These are phyloP conservation scores for Spatula clypeata DNA, from an alignment of 2,797 vertebrate species.

Conservation along the genomic window DNA sequence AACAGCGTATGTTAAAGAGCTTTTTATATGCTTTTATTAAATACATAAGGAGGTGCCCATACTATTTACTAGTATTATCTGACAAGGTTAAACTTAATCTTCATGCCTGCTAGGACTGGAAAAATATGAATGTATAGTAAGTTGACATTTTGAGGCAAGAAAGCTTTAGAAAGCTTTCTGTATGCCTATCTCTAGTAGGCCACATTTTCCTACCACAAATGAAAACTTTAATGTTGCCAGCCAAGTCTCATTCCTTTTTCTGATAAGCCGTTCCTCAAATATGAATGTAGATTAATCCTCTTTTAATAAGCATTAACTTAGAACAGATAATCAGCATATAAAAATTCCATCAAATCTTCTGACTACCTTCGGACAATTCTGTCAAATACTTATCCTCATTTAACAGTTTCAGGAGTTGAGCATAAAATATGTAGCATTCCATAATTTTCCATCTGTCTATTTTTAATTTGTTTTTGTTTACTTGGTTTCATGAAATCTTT, in stretches of 20 bases:
- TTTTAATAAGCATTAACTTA: constrained; percentile 92
- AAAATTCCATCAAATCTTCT: constrained; percentile 91
- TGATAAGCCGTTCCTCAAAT: constrained; percentile 91
- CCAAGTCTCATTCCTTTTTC: constrained; percentile 82
- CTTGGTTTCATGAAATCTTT: constrained; percentile 53
- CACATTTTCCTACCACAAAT: constrained; percentile 89
- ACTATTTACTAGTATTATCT: constrained; percentile 73
- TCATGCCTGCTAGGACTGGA: constrained; percentile 49
- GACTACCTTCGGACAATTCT: constrained; percentile 78
- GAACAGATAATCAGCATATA: constrained; percentile 88
- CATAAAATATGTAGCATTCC: constrained; percentile 71
- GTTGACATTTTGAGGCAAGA: constrained; percentile 76
- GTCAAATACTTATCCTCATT: constrained; percentile 82
- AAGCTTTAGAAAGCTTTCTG: constrained; percentile 82
- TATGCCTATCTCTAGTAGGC: constrained; percentile 88
- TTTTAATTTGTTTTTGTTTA: constrained; percentile 66
- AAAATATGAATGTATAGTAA: constrained; percentile 57
- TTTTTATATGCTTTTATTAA: constrained; percentile 57
- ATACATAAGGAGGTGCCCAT: constrained; percentile 50
- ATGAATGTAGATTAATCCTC: constrained; percentile 92
- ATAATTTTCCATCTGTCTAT: constrained; percentile 56
- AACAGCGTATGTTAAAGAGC: constrained; percentile 32
- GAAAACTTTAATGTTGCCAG: constrained; percentile 90
- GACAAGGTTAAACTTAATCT: constrained; percentile 78
- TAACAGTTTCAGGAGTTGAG: constrained; percentile 79